Conservation (phyloP, 2,797 vertebrate genomes). For the Tolypeutes matacus region DNA sequence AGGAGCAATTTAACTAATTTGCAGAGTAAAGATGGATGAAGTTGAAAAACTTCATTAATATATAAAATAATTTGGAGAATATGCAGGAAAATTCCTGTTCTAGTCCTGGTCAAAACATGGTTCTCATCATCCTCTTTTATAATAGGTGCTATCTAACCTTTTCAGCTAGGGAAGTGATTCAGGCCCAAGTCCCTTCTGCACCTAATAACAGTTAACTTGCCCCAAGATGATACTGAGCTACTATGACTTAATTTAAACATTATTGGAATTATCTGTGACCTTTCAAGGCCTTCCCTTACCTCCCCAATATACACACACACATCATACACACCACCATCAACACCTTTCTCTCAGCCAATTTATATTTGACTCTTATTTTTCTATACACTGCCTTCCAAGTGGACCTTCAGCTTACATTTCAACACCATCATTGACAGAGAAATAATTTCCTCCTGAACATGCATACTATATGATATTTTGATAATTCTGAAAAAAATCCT, state of each 20-base stretch:
- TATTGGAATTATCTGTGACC: not conserved
- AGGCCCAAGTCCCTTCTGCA: not conserved
- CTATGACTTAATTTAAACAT: not conserved
- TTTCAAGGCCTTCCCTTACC: not conserved
- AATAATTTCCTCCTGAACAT: conserved; percentile 50
- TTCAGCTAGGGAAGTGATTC: not conserved
- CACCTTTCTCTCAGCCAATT: conserved; percentile 17
- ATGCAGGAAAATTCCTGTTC: not conserved
- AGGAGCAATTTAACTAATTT: not conserved
- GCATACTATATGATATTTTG: not conserved
- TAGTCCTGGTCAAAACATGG: not conserved
- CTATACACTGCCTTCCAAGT: not conserved
- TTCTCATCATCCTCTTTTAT: not conserved
- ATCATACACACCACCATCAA: not conserved
- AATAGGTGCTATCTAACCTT: too few species aligned
- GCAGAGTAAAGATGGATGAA: not conserved
- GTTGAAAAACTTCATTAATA: not conserved
- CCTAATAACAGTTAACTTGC: not conserved
- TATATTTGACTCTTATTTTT: not conserved
- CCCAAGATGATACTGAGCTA: not conserved
- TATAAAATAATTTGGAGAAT: not conserved
- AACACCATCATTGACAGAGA: not conserved
- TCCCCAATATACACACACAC: not conserved
- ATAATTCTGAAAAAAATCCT: conserved; percentile 29
- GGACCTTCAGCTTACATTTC: not conserved